Conservation (phyloP, 2,113 vertebrate genomes). For the Perca schrenkii region DNA sequence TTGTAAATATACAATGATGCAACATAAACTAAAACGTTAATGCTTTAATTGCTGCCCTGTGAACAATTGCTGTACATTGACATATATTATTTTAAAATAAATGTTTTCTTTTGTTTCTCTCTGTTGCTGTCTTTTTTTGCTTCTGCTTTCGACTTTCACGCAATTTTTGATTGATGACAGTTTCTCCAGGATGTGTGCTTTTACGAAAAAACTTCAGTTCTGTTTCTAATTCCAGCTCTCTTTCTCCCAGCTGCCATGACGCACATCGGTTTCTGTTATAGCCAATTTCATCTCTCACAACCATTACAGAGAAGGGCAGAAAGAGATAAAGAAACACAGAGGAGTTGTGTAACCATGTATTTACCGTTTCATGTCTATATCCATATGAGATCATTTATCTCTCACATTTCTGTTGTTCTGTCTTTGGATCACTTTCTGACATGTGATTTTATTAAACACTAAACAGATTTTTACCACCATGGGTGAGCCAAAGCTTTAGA, state of each 20-base stretch:
- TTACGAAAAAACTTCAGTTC: slow-evolving; percentile 10
- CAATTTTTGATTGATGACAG: slow-evolving; percentile 31
- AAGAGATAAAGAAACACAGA: not conserved
- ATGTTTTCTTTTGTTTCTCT: not conserved
- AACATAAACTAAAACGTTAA: not conserved
- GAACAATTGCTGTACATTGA: not conserved
- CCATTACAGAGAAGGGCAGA: not conserved
- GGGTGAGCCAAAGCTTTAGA: not conserved
- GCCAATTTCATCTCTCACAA: slow-evolving; percentile 14
- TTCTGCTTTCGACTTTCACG: not conserved
- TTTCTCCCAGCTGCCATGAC: slow-evolving; percentile 4
- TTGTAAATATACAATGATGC: not conserved
- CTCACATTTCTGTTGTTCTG: not conserved
- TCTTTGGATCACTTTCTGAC: not conserved
- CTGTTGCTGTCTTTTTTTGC: not conserved
- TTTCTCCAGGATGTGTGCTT: slow-evolving; percentile 27
- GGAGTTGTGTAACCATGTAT: not conserved
- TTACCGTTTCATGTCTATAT: not conserved
- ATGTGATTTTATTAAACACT: slow-evolving; percentile 23
- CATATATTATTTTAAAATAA: not conserved
- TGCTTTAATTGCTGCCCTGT: not conserved
- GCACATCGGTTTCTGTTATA: slow-evolving; percentile 4
- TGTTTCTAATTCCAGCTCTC: slow-evolving; percentile 23
- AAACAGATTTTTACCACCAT: not conserved
- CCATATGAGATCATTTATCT: not conserved